Evolutionary conservation across 2,797 vertebrate species (phyloP).

Genomic region (Pogoniulus pusillus): DNA sequence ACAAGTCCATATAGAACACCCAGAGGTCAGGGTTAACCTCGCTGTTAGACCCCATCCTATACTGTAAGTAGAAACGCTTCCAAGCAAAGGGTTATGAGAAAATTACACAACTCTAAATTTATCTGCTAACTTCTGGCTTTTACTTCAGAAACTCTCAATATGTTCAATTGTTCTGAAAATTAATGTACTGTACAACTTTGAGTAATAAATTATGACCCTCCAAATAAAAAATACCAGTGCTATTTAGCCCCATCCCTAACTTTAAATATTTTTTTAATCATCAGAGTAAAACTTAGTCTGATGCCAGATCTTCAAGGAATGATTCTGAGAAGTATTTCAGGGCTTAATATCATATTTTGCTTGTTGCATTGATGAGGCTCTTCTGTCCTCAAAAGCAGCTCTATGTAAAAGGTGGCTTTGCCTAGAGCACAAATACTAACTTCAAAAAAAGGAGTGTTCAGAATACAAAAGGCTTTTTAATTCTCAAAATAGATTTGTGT

Average conservation of each 20-base stretch:
- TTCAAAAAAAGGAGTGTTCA: background rate
- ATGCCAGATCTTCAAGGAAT: background rate
- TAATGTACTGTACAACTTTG: background rate
- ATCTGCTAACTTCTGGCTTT: constrained; percentile 47
- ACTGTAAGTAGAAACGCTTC: constrained; percentile 53
- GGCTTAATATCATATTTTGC: background rate
- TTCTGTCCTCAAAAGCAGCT: background rate
- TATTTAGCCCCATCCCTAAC: background rate
- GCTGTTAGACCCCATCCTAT: constrained; percentile 46
- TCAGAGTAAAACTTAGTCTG: constrained; percentile 29
- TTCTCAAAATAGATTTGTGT: background rate
- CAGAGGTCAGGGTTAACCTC: constrained; percentile 67
- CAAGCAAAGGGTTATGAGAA: constrained; percentile 69
- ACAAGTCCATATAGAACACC: constrained; percentile 56
- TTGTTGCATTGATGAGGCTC: background rate
- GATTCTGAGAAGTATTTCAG: constrained; percentile 9
- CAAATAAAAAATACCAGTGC: background rate
- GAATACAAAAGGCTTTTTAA: background rate
- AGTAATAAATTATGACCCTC: constrained; percentile 32
- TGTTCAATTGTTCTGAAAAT: constrained; percentile 18
- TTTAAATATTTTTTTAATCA: background rate
- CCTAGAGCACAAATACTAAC: background rate
- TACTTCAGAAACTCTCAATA: constrained; percentile 38
- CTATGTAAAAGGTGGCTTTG: background rate
- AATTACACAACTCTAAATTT: constrained; percentile 56